Conservation (phyloP, 2,797 vertebrate genomes). For the Pseudochirops corinnae region DNA sequence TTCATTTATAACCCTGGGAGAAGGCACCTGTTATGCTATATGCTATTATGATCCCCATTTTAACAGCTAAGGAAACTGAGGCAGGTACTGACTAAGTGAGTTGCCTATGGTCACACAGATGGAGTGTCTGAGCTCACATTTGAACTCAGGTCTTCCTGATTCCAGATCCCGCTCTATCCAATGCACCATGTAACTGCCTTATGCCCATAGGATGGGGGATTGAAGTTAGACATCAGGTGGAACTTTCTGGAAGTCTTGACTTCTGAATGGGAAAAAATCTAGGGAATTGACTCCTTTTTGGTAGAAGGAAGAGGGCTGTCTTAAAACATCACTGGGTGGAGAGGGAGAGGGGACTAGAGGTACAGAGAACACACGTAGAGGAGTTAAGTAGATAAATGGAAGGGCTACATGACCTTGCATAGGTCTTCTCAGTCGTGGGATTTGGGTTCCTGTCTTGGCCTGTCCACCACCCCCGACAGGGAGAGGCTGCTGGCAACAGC, state of each 20-base stretch:
- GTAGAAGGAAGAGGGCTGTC: not conserved
- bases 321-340: not conserved
- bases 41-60: not conserved
- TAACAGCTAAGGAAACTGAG: not conserved
- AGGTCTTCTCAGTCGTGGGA: not conserved
- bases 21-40: not conserved
- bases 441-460: conserved; percentile 48
- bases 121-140: not conserved
- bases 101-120: not conserved
- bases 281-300: not conserved
- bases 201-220: not conserved
- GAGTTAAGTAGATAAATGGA: not conserved
- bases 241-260: conserved; percentile 11
- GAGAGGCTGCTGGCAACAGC: conserved; percentile 55
- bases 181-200: not conserved
- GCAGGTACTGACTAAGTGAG: not conserved
- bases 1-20: not conserved
- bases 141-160: not conserved
- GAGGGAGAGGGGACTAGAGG: not conserved
- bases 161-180: not conserved
- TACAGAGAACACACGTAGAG: not conserved
- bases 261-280: not conserved
- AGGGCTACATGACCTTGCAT: not conserved
- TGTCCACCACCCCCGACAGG: conserved; percentile 57
- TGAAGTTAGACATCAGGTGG: not conserved